phyloP scores from a whole-genome alignment of 2,113 vertebrate species.

The Morone saxatilis region DNA sequence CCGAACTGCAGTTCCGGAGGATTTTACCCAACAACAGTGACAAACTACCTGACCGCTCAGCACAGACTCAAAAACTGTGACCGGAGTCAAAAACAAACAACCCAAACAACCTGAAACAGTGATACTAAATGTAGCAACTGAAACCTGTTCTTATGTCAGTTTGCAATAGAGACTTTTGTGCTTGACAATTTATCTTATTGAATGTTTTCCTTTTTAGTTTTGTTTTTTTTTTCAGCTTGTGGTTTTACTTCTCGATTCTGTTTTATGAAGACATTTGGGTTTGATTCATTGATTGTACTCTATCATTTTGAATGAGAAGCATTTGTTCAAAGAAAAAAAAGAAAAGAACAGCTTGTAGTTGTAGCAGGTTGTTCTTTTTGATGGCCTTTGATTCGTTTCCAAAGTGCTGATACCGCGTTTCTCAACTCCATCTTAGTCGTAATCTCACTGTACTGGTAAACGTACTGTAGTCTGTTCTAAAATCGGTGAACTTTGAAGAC shows the following conservation, averaged over 20 bases:
- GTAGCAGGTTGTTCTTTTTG: slow-evolving; percentile 9
- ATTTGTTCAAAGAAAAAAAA: not conserved
- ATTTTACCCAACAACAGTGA: slow-evolving; percentile 24
- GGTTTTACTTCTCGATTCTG: not conserved
- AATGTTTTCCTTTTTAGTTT: slow-evolving; percentile 29
- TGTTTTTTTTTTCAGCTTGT: not conserved
- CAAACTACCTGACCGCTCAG: slow-evolving; percentile 18
- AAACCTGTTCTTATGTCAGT: not conserved
- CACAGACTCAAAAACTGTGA: not conserved
- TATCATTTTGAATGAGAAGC: slow-evolving; percentile 45
- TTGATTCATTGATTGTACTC: slow-evolving; percentile 58
- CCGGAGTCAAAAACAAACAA: not conserved
- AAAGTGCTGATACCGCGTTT: slow-evolving; percentile 49
- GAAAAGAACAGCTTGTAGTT: not conserved
- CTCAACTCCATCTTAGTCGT: not conserved
- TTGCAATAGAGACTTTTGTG: not conserved
- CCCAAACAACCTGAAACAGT: not conserved
- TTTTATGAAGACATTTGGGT: not conserved
- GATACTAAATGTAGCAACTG: slow-evolving; percentile 29
- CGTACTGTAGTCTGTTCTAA: not conserved
- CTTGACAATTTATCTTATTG: slow-evolving; percentile 13
- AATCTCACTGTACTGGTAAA: not conserved
- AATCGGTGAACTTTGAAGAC: not conserved
- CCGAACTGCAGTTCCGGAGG: not conserved
- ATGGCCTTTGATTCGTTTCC: slow-evolving; percentile 53